Evolutionary conservation across 30 jellyfish, hydroid and myxozoan species (phyloP), one percentile per base, ranked within the genome.

Genomic region (Aurelia coerulea): DNA sequence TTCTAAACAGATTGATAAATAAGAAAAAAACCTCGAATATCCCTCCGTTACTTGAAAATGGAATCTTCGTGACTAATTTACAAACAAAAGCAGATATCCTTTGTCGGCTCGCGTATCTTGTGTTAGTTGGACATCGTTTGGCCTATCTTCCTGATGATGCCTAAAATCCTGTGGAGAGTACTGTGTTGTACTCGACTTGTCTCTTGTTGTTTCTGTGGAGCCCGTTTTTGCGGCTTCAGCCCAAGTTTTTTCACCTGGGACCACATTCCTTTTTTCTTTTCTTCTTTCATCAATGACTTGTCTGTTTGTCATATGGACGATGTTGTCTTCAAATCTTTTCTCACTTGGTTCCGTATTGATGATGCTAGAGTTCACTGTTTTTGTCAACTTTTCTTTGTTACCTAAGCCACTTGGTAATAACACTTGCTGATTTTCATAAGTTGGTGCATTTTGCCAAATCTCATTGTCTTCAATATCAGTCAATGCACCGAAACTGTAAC

Each of bases 191-290:
- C 33, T 65, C 76, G 14, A 65, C 76, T 33, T 65, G 37, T 65
- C 37, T 65, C 76, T 23, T 23, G 76, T 65, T 65, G 76, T 29
- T 65, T 65, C 76, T 65, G 33, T 33, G 76, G 76, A 33, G 11
- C 37, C 76, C 37, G 76, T 65, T 65, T 65, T 65, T 29, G 76
- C 19, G n/a, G 76, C 33, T 65, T 65, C 76, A 65, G 76, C 76
- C 76, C 76, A 65, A 29, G 76, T 65, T 29, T 65, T 65, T 65
- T 65, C 76, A 65, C 76, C 76, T 65, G 76, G 76, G 76, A 65
- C 33, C 37, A 65, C 29, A 65, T 65, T 65, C 76, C 76, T 65
- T 65, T 65, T 65, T 65, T 65, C 76, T 65, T 65, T 65, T 65
- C 76, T 65, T 14, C 11, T 65, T 65, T 65, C 76, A 29, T 65